A percentile compares a stretch with the other conserved stretches of the same genome.
phyloP scores from a whole-genome alignment of 2,113 vertebrate species.

The Colius striatus region DNA sequence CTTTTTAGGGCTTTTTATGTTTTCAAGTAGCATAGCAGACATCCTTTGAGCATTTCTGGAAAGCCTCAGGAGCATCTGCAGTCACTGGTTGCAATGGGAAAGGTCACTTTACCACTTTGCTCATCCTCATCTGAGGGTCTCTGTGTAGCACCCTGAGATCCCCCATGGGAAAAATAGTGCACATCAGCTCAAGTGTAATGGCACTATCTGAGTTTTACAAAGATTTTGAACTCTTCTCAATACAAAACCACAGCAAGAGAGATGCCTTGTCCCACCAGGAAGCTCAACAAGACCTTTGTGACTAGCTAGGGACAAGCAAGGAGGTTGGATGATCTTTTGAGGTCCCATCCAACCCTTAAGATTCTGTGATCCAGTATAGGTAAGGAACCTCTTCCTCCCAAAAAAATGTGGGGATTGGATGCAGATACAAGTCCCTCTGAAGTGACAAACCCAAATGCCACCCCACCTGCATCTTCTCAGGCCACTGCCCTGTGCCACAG shows the following conservation, averaged over 20 bases:
- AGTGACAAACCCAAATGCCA: background rate
- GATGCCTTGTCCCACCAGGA: accelerated
- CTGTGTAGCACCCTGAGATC: background rate
- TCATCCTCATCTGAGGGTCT: background rate
- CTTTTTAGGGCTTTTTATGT: background rate
- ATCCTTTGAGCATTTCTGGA: background rate
- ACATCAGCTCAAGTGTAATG: background rate
- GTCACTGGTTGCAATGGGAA: background rate
- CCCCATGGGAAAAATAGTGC: background rate
- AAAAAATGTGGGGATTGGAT: background rate
- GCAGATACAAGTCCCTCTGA: background rate
- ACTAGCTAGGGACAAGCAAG: background rate
- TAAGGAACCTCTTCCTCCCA: background rate
- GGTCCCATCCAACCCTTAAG: no score
- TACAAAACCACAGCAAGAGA: background rate
- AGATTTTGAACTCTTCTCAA: background rate
- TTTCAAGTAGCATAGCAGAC: background rate
- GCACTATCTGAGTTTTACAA: background rate
- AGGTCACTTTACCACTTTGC: background rate
- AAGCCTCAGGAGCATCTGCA: background rate
- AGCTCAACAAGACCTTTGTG: background rate
- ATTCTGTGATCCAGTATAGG: background rate
- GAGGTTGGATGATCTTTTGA: background rate
- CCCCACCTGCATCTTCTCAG: background rate
- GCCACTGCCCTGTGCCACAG: background rate